Evolutionary conservation across 2,888 invertebrate species (phyloP), one percentile per base, ranked within the genome.

Genomic region (Exocentrus adspersus): DNA sequence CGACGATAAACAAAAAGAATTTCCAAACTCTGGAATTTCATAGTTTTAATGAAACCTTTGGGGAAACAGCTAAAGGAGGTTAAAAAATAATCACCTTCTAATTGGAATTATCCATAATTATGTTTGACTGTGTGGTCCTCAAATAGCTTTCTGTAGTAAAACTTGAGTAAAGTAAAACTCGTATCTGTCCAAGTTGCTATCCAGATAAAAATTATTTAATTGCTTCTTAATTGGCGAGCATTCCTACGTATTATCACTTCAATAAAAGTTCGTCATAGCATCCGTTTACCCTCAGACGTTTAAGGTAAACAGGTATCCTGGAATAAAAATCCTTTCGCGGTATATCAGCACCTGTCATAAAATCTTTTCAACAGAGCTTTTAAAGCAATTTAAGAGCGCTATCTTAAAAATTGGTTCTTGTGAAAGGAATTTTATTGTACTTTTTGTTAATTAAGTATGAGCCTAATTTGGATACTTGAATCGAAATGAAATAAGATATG

Each of bases 141-240:
- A 42, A 28, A 10, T 9, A 10, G 20, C 21, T 21, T 20, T 10
- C 10, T 30, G 14, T 9, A 30, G 14, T 46, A 14, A 54, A 54
- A 42, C n/a, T n/a, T 28, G 28, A 10, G 16, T 54, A 28, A n/a
- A 10, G 21, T 24, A 19, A 16, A 10, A 2, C 32, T 14, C 20
- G 12, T 51, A 21, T 19, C 43, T 12, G 37, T 54, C 37, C 2
- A 16, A 41, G 43, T 17, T n/a, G 28, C 14, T 24, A 17, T 3
- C 24, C n/a, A 54, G 28, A 54, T 43, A 54, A 54, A 48, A 54
- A 61, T 51, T 54, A 61, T 56, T 61, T 54, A 61, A 61, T 48
- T 60, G 32, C 51, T 43, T 24, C 19, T 45, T 60, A 60, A 60
- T 60, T 61, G 54, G 37, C 41, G 46, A 52, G 24, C 48, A 61